Conservation (phyloP, 2,888 invertebrate species). For the Drosophila robusta region DNA sequence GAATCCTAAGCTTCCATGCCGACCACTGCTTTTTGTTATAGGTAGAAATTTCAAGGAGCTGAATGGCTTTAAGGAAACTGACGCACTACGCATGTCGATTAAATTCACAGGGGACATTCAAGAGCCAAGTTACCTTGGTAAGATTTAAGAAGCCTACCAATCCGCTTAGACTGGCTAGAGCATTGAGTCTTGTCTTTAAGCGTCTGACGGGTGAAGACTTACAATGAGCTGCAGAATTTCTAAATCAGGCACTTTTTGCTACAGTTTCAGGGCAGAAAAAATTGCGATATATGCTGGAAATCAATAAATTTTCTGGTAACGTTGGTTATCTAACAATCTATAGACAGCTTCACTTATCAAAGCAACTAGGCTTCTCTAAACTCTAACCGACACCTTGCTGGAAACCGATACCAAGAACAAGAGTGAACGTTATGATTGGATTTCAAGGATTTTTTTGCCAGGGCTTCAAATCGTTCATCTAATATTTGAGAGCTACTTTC, state of each 20-base stretch:
- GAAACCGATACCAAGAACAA: background rate
- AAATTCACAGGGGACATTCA: background rate
- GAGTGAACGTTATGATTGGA: slow-evolving; percentile 1
- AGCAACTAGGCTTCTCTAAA: background rate
- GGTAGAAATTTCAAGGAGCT: too few species aligned
- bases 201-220: background rate
- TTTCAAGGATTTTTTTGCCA: background rate
- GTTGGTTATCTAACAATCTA: too few species aligned
- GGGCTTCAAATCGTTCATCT: background rate
- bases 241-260: background rate
- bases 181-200: background rate
- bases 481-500: background rate
- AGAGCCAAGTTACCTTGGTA: background rate
- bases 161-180: background rate
- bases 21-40: background rate
- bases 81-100: background rate
- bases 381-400: background rate
- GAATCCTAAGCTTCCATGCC: background rate
- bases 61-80: background rate
- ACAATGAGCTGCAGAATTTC: background rate
- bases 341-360: background rate
- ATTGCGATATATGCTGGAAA: background rate
- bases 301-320: background rate
- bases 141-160: background rate
- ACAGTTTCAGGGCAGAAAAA: background rate